Base-by-base conservation (phyloP, 2,797 vertebrate species). In the Melanogrammus aeglefinus region DNA sequence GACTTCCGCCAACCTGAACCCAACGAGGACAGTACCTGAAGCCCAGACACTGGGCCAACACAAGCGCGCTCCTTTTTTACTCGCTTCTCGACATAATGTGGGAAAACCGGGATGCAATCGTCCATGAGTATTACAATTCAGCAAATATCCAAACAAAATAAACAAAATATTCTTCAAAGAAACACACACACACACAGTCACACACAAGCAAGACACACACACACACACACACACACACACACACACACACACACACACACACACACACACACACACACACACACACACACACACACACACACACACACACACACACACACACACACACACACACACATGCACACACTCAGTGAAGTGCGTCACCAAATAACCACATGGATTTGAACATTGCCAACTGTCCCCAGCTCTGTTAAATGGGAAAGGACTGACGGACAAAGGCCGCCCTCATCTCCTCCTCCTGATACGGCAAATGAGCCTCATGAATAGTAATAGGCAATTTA, bases 381-480 rank as follows among this genome's bases (percentile, higher is more conserved):
- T 27, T 69, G 24, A 69, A 69, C 63, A 27, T 24, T 16, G 7
- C 51, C 33, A 47, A 44, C 36, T 33, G 39, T 79, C 57, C n/a
- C 38, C 70, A 24, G 72, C 47, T 76, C 80, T 78, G 78, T 31
- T 57, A 24, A 80, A 84, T 78, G 66, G 81, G 36, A 78, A 86
- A 85, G 75, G 36, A 29, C 74, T 77, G 75, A 24, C 35, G 77
- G 76, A 84, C 73, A 41, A 80, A 87, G 81, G 81, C 77, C 72
- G 76, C 74, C 79, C 76, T 84, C 80, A 83, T 86, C 85, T 82
- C 73, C 81, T 70, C 78, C 80, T 27, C 70, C 81, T 75, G 85
- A 89, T 86, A 83, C 70, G 86, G 76, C 77, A 84, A 88, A 91
- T 91, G 81, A 85, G 86, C 81, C 86, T 82, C 81, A 80, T 76